Evolutionary conservation across 1,140 invertebrate genomes (phyloP), one percentile per base, ranked within the genome.

Genomic region (Drosophila pseudoananassae): DNA sequence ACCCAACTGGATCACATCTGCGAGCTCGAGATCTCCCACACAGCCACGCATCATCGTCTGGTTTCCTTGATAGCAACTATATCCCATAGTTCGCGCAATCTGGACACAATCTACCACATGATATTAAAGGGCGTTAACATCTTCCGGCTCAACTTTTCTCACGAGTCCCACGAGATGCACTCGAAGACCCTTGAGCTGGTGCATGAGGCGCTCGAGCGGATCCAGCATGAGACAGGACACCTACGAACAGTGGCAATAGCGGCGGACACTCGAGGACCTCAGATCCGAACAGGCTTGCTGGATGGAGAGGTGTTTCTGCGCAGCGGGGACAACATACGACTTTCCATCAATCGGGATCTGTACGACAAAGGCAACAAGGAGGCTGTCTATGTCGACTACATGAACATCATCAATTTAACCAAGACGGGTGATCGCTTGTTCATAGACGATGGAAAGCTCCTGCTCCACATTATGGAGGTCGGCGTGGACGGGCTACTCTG

Each of bases 31-130:
- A 98, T 99, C 54, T 95, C 33, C 97, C 88, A 97, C n/a, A 95
- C 94, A 75, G 94, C 95, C 0, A 94, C 95, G 1, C 95, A 94
- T 78, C 94, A 96, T 0, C 94, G 99, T 49, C 95, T 98, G 14
- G 98, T 98, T 1, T 98, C 98, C 23, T 98, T 99, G 74, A 98
- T 99, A 85, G 99, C 98, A 90, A 99, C 98, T 1, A 99, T 99
- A 89, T 98, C 98, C n/a, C 97, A 97, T 0, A 97, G 95, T 4
- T 99, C 97, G 7, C 93, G 95, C 12, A 94, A 96, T 52, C 94
- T 96, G 0, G 95, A 95, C n/a, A 96, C 94, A 76, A 92, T 99
- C 25, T 96, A 98, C 87, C 94, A 98, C 79, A 98, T 99, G 98
- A 98, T 99, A 91, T 95, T 97, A 75, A 97, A 96, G 7, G 99